Conservation (phyloP, 2,113 vertebrate genomes). For the Tiliqua scincoides region DNA sequence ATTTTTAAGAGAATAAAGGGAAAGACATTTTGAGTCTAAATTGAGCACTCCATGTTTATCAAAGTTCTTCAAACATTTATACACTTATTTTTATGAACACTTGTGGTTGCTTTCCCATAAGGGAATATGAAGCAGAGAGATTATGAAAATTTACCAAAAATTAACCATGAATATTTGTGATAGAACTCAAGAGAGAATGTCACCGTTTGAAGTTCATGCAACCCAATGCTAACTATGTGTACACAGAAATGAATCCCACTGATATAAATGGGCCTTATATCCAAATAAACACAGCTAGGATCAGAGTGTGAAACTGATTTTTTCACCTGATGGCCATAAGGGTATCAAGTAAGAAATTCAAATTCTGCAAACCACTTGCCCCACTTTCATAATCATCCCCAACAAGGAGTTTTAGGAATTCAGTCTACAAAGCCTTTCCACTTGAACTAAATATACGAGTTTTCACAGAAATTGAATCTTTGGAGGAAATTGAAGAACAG, state of each 20-base stretch:
- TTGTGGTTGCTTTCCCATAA: not conserved
- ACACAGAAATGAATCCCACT: not conserved
- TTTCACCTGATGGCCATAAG: not conserved
- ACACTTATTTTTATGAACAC: not conserved
- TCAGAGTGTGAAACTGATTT: not conserved
- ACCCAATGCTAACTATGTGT: not conserved
- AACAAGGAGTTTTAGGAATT: too few species aligned
- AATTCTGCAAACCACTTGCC: not conserved
- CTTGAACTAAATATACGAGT: not conserved
- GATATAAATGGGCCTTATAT: not conserved
- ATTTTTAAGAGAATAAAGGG: conserved; percentile 19
- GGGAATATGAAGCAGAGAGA: not conserved
- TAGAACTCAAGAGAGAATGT: accelerated
- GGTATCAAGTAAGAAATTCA: not conserved
- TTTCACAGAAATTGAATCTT: not conserved
- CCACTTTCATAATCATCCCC: not conserved
- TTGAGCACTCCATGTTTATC: not conserved
- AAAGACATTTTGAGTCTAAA: not conserved
- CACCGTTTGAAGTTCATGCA: not conserved
- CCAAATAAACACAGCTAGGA: not conserved
- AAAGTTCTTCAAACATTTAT: not conserved
- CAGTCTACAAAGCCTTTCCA: not conserved
- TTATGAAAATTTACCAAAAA: not conserved
- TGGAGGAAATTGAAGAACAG: conserved; percentile 12
- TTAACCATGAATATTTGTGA: conserved; percentile 18